Conservation (phyloP, 2,888 invertebrate genomes). For the Tanypteryx hageni region DNA sequence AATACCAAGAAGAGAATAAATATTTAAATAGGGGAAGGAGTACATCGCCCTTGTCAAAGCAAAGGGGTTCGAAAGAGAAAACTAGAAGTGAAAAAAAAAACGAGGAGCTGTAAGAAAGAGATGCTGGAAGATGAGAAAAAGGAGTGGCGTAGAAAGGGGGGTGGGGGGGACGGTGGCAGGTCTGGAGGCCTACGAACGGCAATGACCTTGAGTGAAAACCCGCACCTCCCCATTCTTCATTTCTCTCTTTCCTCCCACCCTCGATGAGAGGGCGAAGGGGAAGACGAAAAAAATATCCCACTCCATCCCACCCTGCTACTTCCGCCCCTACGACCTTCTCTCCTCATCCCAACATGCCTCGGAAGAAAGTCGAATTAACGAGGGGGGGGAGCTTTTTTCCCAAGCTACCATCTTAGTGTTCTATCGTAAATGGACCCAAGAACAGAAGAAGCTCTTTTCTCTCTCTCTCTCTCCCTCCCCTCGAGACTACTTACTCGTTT, state of each 20-base stretch:
- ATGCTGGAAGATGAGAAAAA: neutral
- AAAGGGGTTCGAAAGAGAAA: neutral
- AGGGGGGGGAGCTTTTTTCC: neutral
- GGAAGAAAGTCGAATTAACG: conserved; percentile 20
- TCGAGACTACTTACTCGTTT: neutral
- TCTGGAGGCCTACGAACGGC: neutral
- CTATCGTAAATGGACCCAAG: conserved; percentile 1
- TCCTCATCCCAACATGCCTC: neutral
- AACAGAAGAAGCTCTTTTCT: neutral
- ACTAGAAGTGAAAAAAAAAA: neutral
- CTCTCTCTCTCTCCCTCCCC: neutral
- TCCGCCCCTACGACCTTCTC: neutral
- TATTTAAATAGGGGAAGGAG: too few species aligned
- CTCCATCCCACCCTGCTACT: neutral
- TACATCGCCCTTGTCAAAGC: conserved; percentile 5
- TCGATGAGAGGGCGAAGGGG: neutral
- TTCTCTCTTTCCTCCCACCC: neutral
- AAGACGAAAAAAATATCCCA: neutral
- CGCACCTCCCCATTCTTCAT: neutral
- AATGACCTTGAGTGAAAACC: conserved; percentile 55
- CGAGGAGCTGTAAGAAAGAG: too few species aligned
- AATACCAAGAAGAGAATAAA: too few species aligned
- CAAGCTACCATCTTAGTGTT: neutral
- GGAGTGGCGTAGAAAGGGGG: conserved; percentile 17
- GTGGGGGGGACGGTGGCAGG: neutral